Conservation (phyloP, 2,797 vertebrate species). For the Cercopithecus hamlyni region DNA sequence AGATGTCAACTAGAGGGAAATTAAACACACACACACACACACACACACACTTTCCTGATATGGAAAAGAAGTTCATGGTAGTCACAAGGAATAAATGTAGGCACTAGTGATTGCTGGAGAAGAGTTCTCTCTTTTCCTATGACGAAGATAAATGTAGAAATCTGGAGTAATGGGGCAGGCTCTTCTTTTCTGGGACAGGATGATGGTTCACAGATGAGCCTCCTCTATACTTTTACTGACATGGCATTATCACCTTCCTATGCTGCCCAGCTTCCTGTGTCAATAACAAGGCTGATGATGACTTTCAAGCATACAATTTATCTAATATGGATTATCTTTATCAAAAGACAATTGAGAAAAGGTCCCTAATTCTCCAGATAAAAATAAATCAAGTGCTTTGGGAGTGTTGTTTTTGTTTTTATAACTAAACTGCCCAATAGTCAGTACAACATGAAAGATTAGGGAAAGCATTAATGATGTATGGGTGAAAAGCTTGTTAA, state of each 20-base stretch:
- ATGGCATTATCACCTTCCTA: background rate
- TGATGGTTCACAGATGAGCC: background rate
- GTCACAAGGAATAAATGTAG: background rate
- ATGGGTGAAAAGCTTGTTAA: background rate
- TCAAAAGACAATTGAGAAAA: background rate
- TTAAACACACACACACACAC: background rate
- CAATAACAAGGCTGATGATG: background rate
- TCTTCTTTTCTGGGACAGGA: background rate
- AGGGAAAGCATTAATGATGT: background rate
- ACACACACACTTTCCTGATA: background rate
- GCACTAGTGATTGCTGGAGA: too few species aligned
- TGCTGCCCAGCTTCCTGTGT: background rate
- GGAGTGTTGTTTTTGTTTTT: background rate
- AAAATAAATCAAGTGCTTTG: background rate
- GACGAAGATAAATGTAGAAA: background rate
- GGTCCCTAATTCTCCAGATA: background rate
- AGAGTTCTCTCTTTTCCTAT: background rate
- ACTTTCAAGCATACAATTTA: background rate
- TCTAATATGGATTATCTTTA: background rate
- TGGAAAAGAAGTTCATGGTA: background rate
- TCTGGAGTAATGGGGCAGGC: background rate
- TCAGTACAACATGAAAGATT: background rate
- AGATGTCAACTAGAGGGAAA: background rate
- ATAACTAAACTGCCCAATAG: background rate
- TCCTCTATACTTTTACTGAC: background rate